Conservation (phyloP, 2,113 vertebrate genomes). For the Rattus rattus region DNA sequence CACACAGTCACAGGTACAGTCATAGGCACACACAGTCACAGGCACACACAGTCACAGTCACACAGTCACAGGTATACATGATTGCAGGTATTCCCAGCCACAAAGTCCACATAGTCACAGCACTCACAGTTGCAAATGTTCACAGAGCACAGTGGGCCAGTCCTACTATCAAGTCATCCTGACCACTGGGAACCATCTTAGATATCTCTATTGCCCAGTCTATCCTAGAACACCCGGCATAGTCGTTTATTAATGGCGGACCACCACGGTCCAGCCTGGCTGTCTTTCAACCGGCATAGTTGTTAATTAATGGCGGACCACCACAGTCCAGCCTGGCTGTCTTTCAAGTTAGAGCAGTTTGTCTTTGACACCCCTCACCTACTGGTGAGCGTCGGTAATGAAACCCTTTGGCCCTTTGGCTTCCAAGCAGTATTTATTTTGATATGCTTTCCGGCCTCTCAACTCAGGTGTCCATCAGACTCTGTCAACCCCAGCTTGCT, state of each 20-base stretch:
- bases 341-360: constrained; percentile 46
- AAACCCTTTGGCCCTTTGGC: not conserved
- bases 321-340: not conserved
- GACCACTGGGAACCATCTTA: not conserved
- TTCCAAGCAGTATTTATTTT: not conserved
- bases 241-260: not conserved
- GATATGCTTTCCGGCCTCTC: not conserved
- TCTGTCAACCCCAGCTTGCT: not conserved
- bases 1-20: not conserved
- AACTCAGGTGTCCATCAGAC: not conserved
- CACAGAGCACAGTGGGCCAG: not conserved
- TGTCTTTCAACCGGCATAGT: constrained; percentile 29
- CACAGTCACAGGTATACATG: not conserved
- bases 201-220: not conserved
- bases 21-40: not conserved
- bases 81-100: not conserved
- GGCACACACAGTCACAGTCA: not conserved
- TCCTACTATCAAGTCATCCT: not conserved
- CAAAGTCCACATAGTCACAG: not conserved
- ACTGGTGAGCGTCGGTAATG: not conserved
- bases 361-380: not conserved
- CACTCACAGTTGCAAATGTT: not conserved
- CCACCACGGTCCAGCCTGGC: not conserved
- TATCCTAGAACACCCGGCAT: not conserved
- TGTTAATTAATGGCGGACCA: not conserved